Conservation (phyloP, 2,113 vertebrate genomes). For the Mustela nigripes region DNA sequence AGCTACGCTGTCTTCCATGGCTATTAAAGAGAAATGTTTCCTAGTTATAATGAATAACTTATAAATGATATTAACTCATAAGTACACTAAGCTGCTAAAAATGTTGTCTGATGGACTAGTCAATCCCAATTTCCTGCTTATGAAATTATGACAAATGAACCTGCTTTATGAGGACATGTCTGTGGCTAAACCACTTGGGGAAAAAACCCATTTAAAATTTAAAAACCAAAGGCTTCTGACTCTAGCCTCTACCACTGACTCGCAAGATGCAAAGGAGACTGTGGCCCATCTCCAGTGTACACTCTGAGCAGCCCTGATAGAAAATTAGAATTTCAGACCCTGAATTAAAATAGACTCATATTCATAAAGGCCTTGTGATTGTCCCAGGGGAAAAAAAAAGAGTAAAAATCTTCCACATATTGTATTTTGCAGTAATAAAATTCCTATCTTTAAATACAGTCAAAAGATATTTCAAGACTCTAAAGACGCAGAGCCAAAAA, state of each 20-base stretch:
- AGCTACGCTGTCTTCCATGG: neutral
- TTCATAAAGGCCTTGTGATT: neutral
- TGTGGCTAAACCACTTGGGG: slow-evolving; percentile 14
- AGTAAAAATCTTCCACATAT: neutral
- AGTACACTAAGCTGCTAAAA: slow-evolving; percentile 38
- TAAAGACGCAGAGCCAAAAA: slow-evolving; percentile 41
- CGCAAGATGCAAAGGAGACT: neutral
- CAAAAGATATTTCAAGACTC: slow-evolving; percentile 54
- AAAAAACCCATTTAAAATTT: slow-evolving; percentile 58
- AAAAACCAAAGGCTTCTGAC: neutral
- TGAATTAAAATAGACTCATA: slow-evolving; percentile 34
- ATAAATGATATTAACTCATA: slow-evolving; percentile 37
- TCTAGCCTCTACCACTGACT: neutral
- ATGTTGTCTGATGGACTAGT: slow-evolving; percentile 42
- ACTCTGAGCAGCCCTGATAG: neutral
- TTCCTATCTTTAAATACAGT: neutral
- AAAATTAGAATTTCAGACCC: neutral
- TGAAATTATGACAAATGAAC: slow-evolving; percentile 36
- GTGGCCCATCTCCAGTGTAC: neutral
- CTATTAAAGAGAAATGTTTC: slow-evolving; percentile 44
- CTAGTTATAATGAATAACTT: slow-evolving; percentile 18
- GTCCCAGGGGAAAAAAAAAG: neutral
- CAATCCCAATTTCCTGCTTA: slow-evolving; percentile 16
- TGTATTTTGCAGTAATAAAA: slow-evolving; percentile 22
- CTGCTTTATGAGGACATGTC: slow-evolving; percentile 40